A percentile compares a stretch with the other conserved stretches of the same genome.
Conservation (phyloP, 2,113 vertebrate genomes). For the Sula dactylatra region DNA sequence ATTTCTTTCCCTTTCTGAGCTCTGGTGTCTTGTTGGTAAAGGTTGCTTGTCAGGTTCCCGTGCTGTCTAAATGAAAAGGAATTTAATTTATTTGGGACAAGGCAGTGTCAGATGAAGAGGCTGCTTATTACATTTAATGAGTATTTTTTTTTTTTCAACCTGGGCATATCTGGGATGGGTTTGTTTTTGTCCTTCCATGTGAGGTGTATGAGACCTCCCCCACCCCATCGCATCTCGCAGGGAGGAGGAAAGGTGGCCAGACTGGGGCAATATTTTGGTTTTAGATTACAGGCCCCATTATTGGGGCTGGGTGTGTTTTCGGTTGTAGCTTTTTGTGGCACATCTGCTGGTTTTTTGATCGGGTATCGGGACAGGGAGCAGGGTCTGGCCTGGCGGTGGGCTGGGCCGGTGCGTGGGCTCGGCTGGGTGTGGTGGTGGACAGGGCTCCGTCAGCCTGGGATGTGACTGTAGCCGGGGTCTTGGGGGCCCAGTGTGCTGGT, state of each 20-base stretch:
- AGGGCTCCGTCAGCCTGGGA: not conserved
- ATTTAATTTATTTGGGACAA: slow-evolving; percentile 87
- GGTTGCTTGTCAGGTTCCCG: slow-evolving; percentile 79
- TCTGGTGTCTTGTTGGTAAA: slow-evolving; percentile 67
- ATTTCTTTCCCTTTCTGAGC: slow-evolving; percentile 52
- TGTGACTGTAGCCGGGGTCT: not conserved
- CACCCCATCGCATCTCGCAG: not conserved
- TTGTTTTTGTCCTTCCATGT: slow-evolving; percentile 71
- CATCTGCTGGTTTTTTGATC: not conserved
- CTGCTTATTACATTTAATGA: slow-evolving; percentile 83
- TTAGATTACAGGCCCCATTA: not conserved
- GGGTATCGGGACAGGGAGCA: not conserved
- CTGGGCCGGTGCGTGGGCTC: not conserved
- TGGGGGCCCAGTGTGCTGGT: not conserved
- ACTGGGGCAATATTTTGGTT: slow-evolving; percentile 25
- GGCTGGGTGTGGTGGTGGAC: not conserved
- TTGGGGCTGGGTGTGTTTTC: not conserved
- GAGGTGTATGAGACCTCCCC: slow-evolving; percentile 41
- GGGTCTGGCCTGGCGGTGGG: not conserved
- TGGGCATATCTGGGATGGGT: slow-evolving; percentile 75
- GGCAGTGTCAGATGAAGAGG: slow-evolving; percentile 78
- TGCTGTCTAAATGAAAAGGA: slow-evolving; percentile 83
- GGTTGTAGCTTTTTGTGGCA: not conserved
- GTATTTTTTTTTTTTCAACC: slow-evolving; percentile 56
- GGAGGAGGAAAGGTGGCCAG: not conserved